Conservation (phyloP, 1,140 invertebrate genomes). For the Bombus terrestris region DNA sequence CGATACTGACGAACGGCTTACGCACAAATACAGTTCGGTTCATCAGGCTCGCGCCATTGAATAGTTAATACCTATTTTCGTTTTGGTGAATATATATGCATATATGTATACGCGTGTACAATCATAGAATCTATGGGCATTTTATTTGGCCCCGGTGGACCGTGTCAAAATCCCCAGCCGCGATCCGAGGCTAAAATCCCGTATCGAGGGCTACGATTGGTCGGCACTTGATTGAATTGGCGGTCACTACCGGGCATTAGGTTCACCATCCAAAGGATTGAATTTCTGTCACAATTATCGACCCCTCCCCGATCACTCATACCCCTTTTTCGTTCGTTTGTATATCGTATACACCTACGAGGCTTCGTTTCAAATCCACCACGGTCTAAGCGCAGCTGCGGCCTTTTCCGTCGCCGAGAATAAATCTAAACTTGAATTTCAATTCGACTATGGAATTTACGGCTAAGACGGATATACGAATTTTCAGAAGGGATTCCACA, state of each 20-base stretch:
- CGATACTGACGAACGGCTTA: conserved; percentile 31
- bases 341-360: conserved; percentile 19
- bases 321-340: conserved; percentile 33
- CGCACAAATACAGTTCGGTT: conserved; percentile 46
- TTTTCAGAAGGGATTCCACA: background rate
- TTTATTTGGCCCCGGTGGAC: conserved; percentile 64
- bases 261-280: conserved; percentile 71
- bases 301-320: conserved; percentile 23
- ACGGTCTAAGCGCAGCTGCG: conserved; percentile 63
- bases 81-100: conserved; percentile 25
- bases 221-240: conserved; percentile 74
- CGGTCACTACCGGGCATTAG: conserved; percentile 72
- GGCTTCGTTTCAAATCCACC: conserved; percentile 43
- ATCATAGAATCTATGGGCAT: conserved; percentile 39
- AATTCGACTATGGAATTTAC: background rate
- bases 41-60: conserved; percentile 49
- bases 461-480: background rate
- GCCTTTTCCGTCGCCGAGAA: conserved; percentile 43
- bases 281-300: conserved; percentile 73
- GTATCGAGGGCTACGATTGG: conserved; percentile 67
- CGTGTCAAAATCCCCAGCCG: conserved; percentile 61
- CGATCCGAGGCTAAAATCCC: conserved; percentile 64
- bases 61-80: conserved; percentile 66
- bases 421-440: conserved; percentile 43
- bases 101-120: background rate